Evolutionary conservation across 2,797 vertebrate genomes (phyloP).

Genomic region (Mormyrus hasselquistii): DNA sequence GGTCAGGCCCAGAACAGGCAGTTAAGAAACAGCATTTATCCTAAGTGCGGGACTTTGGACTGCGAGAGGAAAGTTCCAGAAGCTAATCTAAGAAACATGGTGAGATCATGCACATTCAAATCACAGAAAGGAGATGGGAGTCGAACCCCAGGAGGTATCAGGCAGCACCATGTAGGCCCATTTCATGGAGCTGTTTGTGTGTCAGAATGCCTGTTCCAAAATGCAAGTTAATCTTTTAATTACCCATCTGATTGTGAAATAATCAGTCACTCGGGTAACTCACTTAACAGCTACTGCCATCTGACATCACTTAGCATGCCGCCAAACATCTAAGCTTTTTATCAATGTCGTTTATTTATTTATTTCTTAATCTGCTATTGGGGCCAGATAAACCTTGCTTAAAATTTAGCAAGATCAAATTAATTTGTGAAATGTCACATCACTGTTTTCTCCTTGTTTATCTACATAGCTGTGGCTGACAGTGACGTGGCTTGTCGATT

Average conservation of each 20-base stretch:
- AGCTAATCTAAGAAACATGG: not conserved
- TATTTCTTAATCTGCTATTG: not conserved
- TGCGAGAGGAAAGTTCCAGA: not conserved
- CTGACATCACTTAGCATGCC: not conserved
- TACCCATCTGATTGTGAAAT: not conserved
- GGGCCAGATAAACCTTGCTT: not conserved
- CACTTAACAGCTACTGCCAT: not conserved
- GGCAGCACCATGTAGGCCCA: not conserved
- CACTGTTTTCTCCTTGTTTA: not conserved
- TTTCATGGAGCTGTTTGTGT: not conserved
- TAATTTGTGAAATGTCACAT: not conserved
- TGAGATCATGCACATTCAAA: not conserved
- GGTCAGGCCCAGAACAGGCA: not conserved
- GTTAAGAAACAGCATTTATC: not conserved
- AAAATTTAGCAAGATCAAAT: not conserved
- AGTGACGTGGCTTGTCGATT: not conserved
- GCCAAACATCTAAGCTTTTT: not conserved
- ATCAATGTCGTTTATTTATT: not conserved
- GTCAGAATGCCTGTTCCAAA: not conserved
- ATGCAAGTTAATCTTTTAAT: not conserved
- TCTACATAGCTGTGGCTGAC: not conserved
- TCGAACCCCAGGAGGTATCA: not conserved
- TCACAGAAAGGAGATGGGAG: not conserved
- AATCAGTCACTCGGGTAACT: not conserved
- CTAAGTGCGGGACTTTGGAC: not conserved